Evolutionary conservation across 2,888 invertebrate genomes (phyloP).

Genomic region (Microplitis manilae): DNA sequence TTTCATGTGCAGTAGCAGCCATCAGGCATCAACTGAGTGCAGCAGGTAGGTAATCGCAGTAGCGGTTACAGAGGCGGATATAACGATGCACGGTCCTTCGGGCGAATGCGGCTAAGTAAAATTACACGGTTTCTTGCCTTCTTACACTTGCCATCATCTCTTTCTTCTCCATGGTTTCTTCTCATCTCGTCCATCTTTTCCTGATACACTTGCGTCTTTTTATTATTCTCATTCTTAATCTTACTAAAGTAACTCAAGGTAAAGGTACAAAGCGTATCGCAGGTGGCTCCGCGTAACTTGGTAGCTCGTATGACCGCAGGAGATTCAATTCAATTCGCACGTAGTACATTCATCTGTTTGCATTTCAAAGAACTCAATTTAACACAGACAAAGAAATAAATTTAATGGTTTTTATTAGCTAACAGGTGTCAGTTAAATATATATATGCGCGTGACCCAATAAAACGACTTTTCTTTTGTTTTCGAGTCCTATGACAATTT

Average conservation of each 20-base stretch:
- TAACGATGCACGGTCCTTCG: constrained; percentile 41
- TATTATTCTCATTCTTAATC: neutral
- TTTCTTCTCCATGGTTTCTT: constrained; percentile 11
- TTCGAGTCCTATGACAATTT: too few relatives aligned
- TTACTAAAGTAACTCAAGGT: neutral
- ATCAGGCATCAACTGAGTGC: constrained; percentile 38
- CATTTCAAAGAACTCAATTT: constrained; percentile 16
- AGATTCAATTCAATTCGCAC: constrained; percentile 19
- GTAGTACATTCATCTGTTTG: constrained; percentile 6
- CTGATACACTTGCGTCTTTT: neutral
- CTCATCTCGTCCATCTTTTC: constrained; percentile 7
- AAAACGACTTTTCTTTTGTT: too few relatives aligned
- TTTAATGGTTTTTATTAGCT: neutral
- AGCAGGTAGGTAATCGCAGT: constrained; percentile 33
- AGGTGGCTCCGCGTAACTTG: constrained; percentile 26
- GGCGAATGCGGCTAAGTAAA: constrained; percentile 56
- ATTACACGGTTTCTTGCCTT: constrained; percentile 57
- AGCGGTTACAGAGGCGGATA: constrained; percentile 28
- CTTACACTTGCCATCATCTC: constrained; percentile 2
- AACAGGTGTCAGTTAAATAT: too few relatives aligned
- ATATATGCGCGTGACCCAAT: too few relatives aligned
- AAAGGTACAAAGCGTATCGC: constrained; percentile 17
- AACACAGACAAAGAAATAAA: neutral
- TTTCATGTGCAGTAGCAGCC: constrained; percentile 41
- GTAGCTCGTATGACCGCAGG: constrained; percentile 23